Conservation (phyloP, 2,888 invertebrate species). For the Atrina japonica region DNA sequence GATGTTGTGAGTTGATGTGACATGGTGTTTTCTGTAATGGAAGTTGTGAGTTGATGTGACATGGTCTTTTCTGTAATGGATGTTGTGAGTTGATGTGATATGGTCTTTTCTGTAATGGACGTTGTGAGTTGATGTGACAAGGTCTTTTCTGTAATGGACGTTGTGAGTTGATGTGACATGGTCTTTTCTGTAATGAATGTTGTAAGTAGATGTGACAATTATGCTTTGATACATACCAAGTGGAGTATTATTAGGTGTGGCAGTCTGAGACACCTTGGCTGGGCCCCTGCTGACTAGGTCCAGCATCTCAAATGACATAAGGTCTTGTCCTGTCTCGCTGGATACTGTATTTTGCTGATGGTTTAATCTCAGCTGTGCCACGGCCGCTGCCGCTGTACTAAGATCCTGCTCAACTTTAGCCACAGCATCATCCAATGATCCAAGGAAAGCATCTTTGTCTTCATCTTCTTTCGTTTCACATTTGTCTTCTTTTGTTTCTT, state of each 20-base stretch:
- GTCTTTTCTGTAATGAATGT: too few species aligned
- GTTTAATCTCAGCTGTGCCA: conserved; percentile 42
- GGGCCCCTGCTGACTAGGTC: conserved; percentile 42
- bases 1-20: too few species aligned
- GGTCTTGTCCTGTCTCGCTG: conserved; percentile 44
- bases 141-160: too few species aligned
- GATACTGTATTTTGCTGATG: conserved; percentile 29
- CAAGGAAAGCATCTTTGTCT: background rate
- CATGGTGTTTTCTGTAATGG: too few species aligned
- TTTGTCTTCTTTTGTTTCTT: background rate
- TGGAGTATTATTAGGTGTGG: conserved; percentile 77
- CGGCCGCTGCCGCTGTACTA: conserved; percentile 39
- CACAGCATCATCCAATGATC: conserved; percentile 8
- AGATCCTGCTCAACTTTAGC: conserved; percentile 41
- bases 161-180: too few species aligned
- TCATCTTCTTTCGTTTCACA: conserved; percentile 1
- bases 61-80: too few species aligned
- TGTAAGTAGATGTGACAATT: too few species aligned
- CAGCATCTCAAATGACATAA: conserved; percentile 60
- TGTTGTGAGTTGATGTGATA: too few species aligned
- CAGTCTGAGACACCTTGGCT: conserved; percentile 67
- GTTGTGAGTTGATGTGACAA: too few species aligned
- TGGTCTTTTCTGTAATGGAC: too few species aligned
- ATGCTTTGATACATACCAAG: conserved; percentile 8
- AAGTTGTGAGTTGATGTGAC: too few species aligned